Conservation (phyloP, 2,113 vertebrate species). For the Taurulus bubalis region DNA sequence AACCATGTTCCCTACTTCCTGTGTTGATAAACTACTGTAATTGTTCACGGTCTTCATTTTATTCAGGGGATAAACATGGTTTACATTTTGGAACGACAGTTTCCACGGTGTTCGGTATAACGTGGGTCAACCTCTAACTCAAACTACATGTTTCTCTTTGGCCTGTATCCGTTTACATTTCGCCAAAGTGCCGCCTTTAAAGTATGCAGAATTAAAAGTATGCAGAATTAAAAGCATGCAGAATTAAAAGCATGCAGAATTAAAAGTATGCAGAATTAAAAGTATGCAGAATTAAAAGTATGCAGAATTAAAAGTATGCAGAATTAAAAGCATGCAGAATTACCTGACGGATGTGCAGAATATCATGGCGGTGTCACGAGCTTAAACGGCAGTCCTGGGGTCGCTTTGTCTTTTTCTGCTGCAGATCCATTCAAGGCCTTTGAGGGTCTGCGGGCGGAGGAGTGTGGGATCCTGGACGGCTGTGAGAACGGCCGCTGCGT, state of each 20-base stretch:
- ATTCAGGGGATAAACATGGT: neutral
- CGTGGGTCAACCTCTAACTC: neutral
- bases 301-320: too few species aligned
- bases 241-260: too few species aligned
- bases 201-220: too few species aligned
- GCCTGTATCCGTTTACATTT: neutral
- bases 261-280: too few species aligned
- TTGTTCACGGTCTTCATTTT: neutral
- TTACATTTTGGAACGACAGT: neutral
- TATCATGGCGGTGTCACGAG: neutral
- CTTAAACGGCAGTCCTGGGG: neutral
- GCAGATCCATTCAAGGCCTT: conserved; percentile 81
- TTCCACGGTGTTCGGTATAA: too few species aligned
- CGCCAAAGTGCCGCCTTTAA: neutral
- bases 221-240: too few species aligned
- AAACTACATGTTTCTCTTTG: neutral
- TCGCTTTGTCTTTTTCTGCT: neutral
- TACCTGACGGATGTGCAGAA: neutral
- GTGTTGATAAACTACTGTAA: neutral
- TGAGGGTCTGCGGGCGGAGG: conserved; percentile 93
- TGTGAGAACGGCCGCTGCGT: conserved; percentile 98
- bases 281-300: too few species aligned
- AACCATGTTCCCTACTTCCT: neutral
- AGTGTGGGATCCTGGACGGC: conserved; percentile 96
- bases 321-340: too few species aligned